A percentile compares a stretch with the other conserved stretches of the same genome.
These are phyloP conservation scores for Tor tambroides DNA, from an alignment of 2,113 vertebrate genomes.

Conservation along the genomic window DNA sequence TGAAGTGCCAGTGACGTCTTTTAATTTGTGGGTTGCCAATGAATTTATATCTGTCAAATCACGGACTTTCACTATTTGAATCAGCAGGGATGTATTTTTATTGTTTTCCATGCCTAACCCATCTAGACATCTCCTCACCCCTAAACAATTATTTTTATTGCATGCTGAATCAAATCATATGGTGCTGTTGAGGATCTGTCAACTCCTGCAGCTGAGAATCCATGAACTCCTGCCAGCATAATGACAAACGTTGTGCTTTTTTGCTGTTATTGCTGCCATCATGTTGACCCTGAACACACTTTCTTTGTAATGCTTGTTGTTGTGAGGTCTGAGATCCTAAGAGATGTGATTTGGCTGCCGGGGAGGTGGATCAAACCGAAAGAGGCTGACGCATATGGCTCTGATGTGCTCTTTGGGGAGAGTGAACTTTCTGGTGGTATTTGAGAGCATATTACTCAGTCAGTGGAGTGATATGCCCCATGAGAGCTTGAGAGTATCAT, in stretches of 20 bases:
- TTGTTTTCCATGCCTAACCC: not conserved
- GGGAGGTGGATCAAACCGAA: slow-evolving; percentile 11
- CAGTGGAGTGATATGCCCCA: not conserved
- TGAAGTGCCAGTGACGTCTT: not conserved
- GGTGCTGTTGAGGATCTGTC: not conserved
- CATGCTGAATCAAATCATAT: not conserved
- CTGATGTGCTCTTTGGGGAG: slow-evolving; percentile 1
- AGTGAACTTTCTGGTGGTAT: slow-evolving; percentile 19
- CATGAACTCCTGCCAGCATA: not conserved
- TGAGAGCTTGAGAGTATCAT: not conserved
- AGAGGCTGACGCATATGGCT: not conserved
- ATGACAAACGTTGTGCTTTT: slow-evolving; percentile 18
- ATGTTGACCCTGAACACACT: slow-evolving; percentile 6
- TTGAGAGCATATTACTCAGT: slow-evolving; percentile 12
- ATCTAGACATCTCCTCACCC: not conserved
- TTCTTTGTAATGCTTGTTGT: not conserved
- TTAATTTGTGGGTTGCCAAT: not conserved
- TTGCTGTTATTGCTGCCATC: not conserved
- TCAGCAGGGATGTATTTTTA: not conserved
- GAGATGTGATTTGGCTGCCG: slow-evolving; percentile 10
- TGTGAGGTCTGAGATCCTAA: slow-evolving; percentile 14
- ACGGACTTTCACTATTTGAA: not conserved
- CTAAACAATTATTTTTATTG: slow-evolving; percentile 1
- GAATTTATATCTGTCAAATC: not conserved
- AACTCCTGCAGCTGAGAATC: slow-evolving; percentile 10